Evolutionary conservation across 2,113 vertebrate species (phyloP).

Genomic region (Malurus alboscapulatus): DNA sequence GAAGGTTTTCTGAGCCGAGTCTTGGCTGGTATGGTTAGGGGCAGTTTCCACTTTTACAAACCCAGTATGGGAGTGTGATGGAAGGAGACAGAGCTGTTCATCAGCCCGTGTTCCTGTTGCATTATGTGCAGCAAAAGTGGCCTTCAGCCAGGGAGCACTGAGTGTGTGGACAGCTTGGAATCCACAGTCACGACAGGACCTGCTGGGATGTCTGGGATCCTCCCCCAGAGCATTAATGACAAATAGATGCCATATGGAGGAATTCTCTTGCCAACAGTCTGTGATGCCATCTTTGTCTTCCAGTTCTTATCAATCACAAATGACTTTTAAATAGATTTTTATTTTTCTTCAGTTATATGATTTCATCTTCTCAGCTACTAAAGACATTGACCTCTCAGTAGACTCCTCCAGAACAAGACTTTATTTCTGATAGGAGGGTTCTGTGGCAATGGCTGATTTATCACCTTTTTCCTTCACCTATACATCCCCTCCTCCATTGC

Average conservation of each 20-base stretch:
- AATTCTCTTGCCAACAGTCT: constrained; percentile 35
- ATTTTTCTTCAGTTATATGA: not conserved
- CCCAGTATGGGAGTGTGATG: not conserved
- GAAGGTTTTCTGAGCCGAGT: not conserved
- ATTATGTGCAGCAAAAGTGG: not conserved
- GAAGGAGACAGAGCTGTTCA: not conserved
- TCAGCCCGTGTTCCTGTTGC: not conserved
- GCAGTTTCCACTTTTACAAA: not conserved
- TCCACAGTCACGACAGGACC: constrained; percentile 17
- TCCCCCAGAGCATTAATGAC: constrained; percentile 55
- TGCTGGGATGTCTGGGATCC: constrained; percentile 48
- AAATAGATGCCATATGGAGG: constrained; percentile 63
- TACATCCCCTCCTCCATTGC: not conserved
- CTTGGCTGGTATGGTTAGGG: not conserved
- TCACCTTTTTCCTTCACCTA: not conserved
- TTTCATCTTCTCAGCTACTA: not conserved
- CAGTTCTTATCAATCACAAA: constrained; percentile 22
- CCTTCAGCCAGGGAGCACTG: constrained; percentile 46
- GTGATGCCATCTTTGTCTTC: constrained; percentile 25
- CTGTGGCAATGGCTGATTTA: not conserved
- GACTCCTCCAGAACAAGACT: not conserved
- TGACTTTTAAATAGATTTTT: not conserved
- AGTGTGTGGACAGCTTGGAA: constrained; percentile 38
- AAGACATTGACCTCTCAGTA: not conserved
- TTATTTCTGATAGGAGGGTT: not conserved